A percentile compares a stretch with the other conserved stretches of the same genome.
Conservation (phyloP, 2,888 invertebrate genomes). For the Anthophora plumipes region DNA sequence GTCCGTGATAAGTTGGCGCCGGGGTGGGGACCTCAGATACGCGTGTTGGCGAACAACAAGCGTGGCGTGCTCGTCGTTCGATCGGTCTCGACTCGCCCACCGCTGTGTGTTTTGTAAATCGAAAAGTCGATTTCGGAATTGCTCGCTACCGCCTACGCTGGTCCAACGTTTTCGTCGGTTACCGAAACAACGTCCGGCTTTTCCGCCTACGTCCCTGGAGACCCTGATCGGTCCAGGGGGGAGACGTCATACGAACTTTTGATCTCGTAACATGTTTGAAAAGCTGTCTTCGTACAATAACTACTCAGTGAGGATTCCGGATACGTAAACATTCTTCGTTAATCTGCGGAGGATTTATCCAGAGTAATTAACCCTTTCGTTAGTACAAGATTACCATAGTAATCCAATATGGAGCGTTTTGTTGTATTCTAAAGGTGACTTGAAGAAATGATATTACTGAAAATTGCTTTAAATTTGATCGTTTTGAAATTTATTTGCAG, state of each 20-base stretch:
- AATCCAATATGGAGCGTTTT: too few relatives aligned
- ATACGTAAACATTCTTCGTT: not conserved
- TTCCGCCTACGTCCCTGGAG: constrained; percentile 63
- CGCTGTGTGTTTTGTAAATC: constrained; percentile 67
- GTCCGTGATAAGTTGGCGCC: constrained; percentile 58
- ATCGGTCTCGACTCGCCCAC: constrained; percentile 67
- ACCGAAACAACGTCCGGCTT: constrained; percentile 74
- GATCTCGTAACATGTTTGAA: constrained; percentile 26
- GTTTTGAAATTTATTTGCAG: too few relatives aligned
- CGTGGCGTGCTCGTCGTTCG: constrained; percentile 38
- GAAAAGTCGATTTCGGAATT: constrained; percentile 73
- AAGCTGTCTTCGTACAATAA: not conserved
- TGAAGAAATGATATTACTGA: too few relatives aligned
- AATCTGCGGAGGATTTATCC: not conserved
- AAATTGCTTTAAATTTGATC: too few relatives aligned
- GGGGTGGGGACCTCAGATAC: constrained; percentile 39
- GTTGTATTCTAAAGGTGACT: too few relatives aligned
- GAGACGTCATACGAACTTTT: constrained; percentile 18
- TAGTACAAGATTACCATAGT: too few relatives aligned
- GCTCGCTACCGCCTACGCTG: constrained; percentile 68
- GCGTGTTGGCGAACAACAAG: constrained; percentile 54
- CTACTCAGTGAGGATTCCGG: not conserved
- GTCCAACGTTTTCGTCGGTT: constrained; percentile 55
- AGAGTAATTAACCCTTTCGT: too few relatives aligned
- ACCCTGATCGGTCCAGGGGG: constrained; percentile 10